Percentiles rank a stretch among this genome's conserved stretches.
These are phyloP conservation scores for Eulemur mongoz DNA, from an alignment of 2,797 vertebrate genomes.

Conservation along the genomic window DNA sequence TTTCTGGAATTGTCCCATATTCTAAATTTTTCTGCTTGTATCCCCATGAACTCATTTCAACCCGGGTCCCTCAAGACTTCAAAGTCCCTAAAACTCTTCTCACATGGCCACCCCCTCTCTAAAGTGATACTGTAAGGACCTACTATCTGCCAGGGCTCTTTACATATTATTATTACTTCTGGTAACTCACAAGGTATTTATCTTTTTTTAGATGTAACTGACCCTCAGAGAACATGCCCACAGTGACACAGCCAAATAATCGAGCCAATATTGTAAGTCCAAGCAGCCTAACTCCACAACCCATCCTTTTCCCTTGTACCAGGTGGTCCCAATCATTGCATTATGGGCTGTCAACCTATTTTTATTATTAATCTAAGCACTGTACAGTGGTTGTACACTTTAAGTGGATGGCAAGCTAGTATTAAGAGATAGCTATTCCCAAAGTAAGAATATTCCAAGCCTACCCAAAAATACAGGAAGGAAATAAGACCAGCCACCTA, in stretches of 20 bases:
- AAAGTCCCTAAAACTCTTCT: not conserved
- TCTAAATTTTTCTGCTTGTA: not conserved
- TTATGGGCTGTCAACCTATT: not conserved
- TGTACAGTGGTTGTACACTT: not conserved
- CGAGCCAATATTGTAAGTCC: not conserved
- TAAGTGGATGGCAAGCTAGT: not conserved
- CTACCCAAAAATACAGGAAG: not conserved
- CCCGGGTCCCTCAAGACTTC: not conserved
- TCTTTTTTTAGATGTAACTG: not conserved
- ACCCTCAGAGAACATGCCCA: not conserved
- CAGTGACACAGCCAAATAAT: not conserved
- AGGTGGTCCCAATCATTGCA: not conserved
- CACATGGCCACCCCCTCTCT: not conserved
- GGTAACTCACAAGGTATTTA: not conserved
- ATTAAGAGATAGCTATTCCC: not conserved
- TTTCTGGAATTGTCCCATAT: not conserved
- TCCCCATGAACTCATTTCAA: not conserved
- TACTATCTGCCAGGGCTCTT: not conserved
- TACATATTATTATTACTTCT: not conserved
- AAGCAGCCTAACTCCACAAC: not conserved
- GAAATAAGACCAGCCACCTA: slow-evolving; percentile 3
- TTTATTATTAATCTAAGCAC: not conserved
- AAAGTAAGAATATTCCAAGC: not conserved
- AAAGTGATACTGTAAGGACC: not conserved
- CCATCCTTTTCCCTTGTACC: not conserved